A percentile compares a stretch with the other conserved stretches of the same genome.
Conservation (phyloP, 2,113 vertebrate species). For the Ochotona curzoniae region DNA sequence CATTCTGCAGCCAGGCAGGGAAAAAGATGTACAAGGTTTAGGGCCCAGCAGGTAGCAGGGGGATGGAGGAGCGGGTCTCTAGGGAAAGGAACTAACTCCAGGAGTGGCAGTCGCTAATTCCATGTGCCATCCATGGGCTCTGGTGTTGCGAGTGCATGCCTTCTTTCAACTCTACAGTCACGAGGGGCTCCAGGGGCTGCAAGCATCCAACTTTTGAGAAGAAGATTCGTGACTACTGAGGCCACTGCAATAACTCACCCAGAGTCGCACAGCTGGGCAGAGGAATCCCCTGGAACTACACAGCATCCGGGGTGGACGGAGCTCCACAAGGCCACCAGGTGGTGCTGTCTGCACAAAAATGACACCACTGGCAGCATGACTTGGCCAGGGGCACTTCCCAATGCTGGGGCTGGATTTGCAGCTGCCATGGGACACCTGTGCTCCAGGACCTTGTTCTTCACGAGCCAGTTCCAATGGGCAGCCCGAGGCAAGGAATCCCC, state of each 20-base stretch:
- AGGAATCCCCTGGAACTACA: too few relatives aligned
- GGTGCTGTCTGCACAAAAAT: slow-evolving; percentile 32
- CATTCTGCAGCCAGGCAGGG: neutral
- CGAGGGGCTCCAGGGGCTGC: neutral
- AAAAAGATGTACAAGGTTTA: too few relatives aligned
- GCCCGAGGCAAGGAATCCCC: slow-evolving; percentile 42
- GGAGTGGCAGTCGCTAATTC: too few relatives aligned
- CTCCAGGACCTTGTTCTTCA: neutral
- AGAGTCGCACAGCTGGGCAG: neutral
- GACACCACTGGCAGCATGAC: fast-evolving
- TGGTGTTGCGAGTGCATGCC: too few relatives aligned
- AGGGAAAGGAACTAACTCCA: neutral
- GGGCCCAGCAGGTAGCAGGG: too few relatives aligned
- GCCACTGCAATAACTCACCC: neutral
- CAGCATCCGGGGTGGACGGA: neutral
- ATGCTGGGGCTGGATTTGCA: too few relatives aligned
- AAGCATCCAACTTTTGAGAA: neutral
- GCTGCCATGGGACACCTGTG: fast-evolving
- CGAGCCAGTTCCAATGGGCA: neutral
- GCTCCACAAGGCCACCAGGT: neutral
- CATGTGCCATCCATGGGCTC: too few relatives aligned
- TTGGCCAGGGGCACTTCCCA: too few relatives aligned
- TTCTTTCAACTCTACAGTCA: neutral
- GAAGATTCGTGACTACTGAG: neutral
- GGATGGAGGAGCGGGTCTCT: too few relatives aligned